Evolutionary conservation across 2,888 invertebrate genomes (phyloP), one percentile per base, ranked within the genome.

Genomic region (Ctenicera cuprea): DNA sequence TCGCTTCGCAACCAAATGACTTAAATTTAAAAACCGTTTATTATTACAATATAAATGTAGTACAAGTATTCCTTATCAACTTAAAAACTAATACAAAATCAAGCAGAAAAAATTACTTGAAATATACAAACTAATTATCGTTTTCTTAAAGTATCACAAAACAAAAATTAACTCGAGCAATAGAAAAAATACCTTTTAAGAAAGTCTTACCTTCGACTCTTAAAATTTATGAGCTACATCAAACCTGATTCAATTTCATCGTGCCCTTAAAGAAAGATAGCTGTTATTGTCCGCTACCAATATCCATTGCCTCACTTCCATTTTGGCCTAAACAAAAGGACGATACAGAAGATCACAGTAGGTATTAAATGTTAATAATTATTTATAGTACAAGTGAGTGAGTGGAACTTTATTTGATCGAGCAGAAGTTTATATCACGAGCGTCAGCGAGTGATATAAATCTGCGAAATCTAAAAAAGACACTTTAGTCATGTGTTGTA

Each of bases 51-150:
- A 37, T 37, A 64, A 18, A 26, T 33, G 70, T 71, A 71, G 59
- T 33, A 72, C 54, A 65, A 41, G 48, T 57, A 38, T 62, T 62
- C 48, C 74, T 74, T 74, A 74, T 74, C 74, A 74, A 67, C 71
- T 74, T 59, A 52, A 63, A n/a, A 64, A 63, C 26, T 68, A 68
- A 50, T 38, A 61, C 61, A 61, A 63, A 63, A 63, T 14, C 1
- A 14, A 45, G 5, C 16, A 1, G 45, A 16, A 45, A 45, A 18
- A 14, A 45, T 5, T 26, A 7, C 3, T 45, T 45, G 45, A 45
- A 33, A 33, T 33, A 9, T 33, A 33, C 33, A 33, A 33, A 5
- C 7, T 33, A 33, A n/a, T n/a, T n/a, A n/a, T n/a, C n/a, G n/a
- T n/a, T n/a, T n/a, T n/a, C n/a, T n/a, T n/a, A n/a, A n/a, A 45